A percentile compares a stretch with the other conserved stretches of the same genome.
Evolutionary conservation across 2,888 invertebrate genomes (phyloP).

Genomic region (Cheilosia impressa): DNA sequence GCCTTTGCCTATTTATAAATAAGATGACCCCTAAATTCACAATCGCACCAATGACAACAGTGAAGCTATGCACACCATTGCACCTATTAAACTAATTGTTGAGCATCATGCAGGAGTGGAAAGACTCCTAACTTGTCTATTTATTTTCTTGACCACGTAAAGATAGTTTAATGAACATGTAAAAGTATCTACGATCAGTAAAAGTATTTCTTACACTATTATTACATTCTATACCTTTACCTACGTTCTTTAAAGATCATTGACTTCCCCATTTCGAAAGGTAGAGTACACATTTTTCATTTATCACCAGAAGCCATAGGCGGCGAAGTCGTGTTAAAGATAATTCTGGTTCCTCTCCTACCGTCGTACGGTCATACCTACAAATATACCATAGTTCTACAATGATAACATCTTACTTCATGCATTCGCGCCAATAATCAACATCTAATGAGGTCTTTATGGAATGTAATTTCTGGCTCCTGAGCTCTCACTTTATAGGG

Average conservation of each 20-base stretch:
- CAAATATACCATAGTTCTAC: constrained; percentile 1
- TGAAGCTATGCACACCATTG: no score
- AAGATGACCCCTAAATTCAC: no score
- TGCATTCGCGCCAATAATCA: constrained; percentile 12
- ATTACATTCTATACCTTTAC: constrained; percentile 1
- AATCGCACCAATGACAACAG: no score
- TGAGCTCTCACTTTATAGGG: constrained; percentile 3
- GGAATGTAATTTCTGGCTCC: constrained; percentile 25
- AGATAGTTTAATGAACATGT: no score
- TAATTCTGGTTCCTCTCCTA: background rate
- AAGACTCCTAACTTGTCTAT: background rate
- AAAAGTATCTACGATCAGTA: constrained; percentile 16
- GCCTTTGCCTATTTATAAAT: no score
- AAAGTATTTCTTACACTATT: constrained; percentile 6
- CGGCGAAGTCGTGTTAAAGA: background rate
- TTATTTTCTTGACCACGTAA: background rate
- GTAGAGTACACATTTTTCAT: constrained; percentile 6
- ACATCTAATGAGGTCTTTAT: constrained; percentile 25
- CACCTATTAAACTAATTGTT: no score
- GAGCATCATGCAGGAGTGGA: no score
- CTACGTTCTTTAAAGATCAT: background rate
- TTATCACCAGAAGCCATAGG: constrained; percentile 29
- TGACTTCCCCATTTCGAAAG: constrained; percentile 4
- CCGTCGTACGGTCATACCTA: background rate
- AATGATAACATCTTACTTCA: background rate